Evolutionary conservation across 2,888 invertebrate species (phyloP), one percentile per base, ranked within the genome.

Genomic region (Rosalia funebris): DNA sequence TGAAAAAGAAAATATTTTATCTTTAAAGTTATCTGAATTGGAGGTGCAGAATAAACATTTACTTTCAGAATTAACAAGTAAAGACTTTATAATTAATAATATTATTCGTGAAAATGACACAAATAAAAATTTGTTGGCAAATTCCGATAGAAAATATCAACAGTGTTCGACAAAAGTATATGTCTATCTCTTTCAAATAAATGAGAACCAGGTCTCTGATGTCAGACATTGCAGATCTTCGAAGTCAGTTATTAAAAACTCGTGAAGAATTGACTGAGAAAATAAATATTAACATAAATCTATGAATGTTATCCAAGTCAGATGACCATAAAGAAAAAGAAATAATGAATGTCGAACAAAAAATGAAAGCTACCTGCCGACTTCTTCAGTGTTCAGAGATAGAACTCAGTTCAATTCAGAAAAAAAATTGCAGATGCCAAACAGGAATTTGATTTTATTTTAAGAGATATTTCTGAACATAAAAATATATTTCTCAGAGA

Each of bases 41-140:
- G 60, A 62, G 7, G 46, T 55, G 14, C 37, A 41, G 10, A 46
- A 58, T 34, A 45, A 39, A 44, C 48, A 46, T 1, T 10, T 46
- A 12, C 37, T 31, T n/a, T 9, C 14, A 15, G 53, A 47, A 7
- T 12, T 62, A 2, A 25, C 44, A 0, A 48, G 62, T 34, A 63
- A 57, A 20, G 62, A 66, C 14, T 12, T 16, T 12, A 17, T 57
- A 4, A 41, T 66, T 5, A 52, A 57, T 11, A 45, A 46, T 44
- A 17, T 53, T 9, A 15, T 32, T n/a, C 31, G 57, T 20, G 57
- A 52, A 5, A 44, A 42, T 11, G 54, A 58, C 16, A 42, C 17
- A 16, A 31, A 45, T 15, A 45, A 45, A 45, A 31, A 15, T 45
- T 25, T 31, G 7, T 25, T 16, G 10, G 12, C 37, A 15, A 50